These are phyloP conservation scores for Sialis fuliginosa DNA, from an alignment of 2,888 invertebrate genomes.

Conservation along the genomic window DNA sequence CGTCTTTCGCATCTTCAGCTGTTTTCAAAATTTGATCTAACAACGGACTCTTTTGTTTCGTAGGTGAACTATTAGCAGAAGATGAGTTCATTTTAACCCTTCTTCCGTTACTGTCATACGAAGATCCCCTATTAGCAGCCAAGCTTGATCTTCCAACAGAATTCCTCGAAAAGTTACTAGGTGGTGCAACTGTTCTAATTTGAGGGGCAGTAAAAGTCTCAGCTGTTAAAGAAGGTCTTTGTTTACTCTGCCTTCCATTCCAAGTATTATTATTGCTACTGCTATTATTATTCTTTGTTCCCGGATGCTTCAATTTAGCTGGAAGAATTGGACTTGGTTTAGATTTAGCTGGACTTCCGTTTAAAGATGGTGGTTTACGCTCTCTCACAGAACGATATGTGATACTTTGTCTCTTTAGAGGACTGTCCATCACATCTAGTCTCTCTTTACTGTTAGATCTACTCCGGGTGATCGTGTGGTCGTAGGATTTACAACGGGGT, in stretches of 20 bases:
- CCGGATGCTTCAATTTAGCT: conserved; percentile 30
- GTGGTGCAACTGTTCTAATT: conserved; percentile 19
- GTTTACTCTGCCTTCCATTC: conserved; percentile 40
- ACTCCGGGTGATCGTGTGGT: conserved; percentile 24
- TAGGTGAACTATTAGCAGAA: conserved; percentile 41
- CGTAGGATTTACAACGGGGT: conserved; percentile 9
- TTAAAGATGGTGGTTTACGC: conserved; percentile 27
- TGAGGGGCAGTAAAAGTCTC: conserved; percentile 38
- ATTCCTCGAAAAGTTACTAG: conserved; percentile 11
- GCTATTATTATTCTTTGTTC: conserved; percentile 27
- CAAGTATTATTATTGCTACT: conserved; percentile 44
- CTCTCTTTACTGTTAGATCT: conserved; percentile 27
- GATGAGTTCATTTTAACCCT: conserved; percentile 26
- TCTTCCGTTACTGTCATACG: conserved; percentile 29
- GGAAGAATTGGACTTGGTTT: conserved; percentile 22
- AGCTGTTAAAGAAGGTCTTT: conserved; percentile 33
- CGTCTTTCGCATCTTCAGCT: conserved; percentile 53
- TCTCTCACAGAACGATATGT: conserved; percentile 26
- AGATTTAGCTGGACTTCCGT: conserved; percentile 29
- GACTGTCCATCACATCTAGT: conserved; percentile 18
- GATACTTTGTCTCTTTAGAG: conserved; percentile 22
- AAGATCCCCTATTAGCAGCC: conserved; percentile 23
- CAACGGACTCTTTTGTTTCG: conserved; percentile 42
- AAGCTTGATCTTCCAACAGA: conserved; percentile 29
- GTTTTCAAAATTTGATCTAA: conserved; percentile 54